Evolutionary conservation across 2,888 invertebrate genomes (phyloP).

Genomic region (Mythimna albipuncta): DNA sequence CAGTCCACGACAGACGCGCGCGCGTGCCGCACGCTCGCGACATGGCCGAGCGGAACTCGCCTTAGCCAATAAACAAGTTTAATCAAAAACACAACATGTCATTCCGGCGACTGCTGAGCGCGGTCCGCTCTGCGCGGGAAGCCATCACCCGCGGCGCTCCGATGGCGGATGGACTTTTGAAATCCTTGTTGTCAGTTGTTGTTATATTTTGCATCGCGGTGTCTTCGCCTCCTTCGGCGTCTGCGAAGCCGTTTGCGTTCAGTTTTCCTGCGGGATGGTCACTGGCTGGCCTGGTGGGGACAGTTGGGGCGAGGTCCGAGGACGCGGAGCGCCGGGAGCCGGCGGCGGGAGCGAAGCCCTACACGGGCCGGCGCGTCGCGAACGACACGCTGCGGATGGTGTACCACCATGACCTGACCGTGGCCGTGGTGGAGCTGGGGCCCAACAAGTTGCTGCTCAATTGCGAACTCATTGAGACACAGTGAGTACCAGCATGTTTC

Average conservation of each 20-base stretch:
- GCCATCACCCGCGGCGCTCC: slow-evolving; percentile 83
- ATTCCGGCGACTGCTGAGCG: slow-evolving; percentile 82
- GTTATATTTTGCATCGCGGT: slow-evolving; percentile 86
- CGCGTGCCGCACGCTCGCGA: slow-evolving; percentile 72
- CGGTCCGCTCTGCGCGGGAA: slow-evolving; percentile 84
- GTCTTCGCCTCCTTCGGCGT: slow-evolving; percentile 85
- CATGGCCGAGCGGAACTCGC: slow-evolving; percentile 67
- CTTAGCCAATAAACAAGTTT: slow-evolving; percentile 52
- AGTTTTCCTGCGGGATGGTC: slow-evolving; percentile 88
- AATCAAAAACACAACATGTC: slow-evolving; percentile 76
- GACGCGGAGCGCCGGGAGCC: slow-evolving; percentile 78
- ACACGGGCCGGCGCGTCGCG: slow-evolving; percentile 92
- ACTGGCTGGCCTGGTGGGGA: slow-evolving; percentile 84
- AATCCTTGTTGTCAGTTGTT: slow-evolving; percentile 83
- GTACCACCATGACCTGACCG: slow-evolving; percentile 95
- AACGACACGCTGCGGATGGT: slow-evolving; percentile 94
- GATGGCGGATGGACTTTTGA: slow-evolving; percentile 83
- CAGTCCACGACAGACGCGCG: slow-evolving; percentile 77
- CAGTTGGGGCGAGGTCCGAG: slow-evolving; percentile 81
- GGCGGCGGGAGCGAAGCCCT: slow-evolving; percentile 89
- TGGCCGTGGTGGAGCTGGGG: slow-evolving; percentile 95
- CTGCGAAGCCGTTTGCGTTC: slow-evolving; percentile 87
- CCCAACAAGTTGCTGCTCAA: slow-evolving; percentile 93
- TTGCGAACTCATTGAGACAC: slow-evolving; percentile 96
- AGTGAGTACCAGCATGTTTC: slow-evolving; percentile 92